Evolutionary conservation across 30 jellyfish, hydroid and myxozoan species (phyloP).

Genomic region (Cassiopea xamachana): DNA sequence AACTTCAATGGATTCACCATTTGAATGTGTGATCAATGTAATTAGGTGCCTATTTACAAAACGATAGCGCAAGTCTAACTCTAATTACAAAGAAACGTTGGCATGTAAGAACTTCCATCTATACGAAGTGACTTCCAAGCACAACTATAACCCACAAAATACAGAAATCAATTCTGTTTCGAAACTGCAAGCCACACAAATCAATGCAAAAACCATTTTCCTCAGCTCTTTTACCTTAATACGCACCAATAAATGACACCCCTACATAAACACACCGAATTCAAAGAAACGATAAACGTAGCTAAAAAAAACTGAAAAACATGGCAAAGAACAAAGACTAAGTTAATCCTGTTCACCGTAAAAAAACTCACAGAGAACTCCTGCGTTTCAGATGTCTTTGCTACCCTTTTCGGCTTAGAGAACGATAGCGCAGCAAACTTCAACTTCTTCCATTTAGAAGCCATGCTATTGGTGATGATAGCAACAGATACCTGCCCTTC

Average conservation of each 20-base stretch:
- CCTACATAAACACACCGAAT: neutral
- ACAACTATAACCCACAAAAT: no score
- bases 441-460: constrained; percentile 32
- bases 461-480: neutral
- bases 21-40: no score
- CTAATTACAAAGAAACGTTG: no score
- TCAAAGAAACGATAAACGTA: neutral
- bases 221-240: no score
- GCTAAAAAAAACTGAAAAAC: neutral
- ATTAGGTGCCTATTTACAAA: no score
- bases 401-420: neutral
- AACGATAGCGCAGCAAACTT: neutral
- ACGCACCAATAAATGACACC: neutral
- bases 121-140: no score
- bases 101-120: no score
- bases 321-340: neutral
- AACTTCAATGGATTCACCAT: no score
- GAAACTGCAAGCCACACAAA: no score
- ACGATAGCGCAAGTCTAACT: no score
- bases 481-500: neutral
- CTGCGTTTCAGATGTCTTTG: neutral
- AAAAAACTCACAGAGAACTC: constrained; percentile 4
- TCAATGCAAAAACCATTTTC: no score
- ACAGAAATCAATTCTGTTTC: no score
- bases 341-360: neutral